These are phyloP conservation scores for Oncorhynchus kisutch DNA, from an alignment of 2,113 vertebrate genomes.

Conservation along the genomic window DNA sequence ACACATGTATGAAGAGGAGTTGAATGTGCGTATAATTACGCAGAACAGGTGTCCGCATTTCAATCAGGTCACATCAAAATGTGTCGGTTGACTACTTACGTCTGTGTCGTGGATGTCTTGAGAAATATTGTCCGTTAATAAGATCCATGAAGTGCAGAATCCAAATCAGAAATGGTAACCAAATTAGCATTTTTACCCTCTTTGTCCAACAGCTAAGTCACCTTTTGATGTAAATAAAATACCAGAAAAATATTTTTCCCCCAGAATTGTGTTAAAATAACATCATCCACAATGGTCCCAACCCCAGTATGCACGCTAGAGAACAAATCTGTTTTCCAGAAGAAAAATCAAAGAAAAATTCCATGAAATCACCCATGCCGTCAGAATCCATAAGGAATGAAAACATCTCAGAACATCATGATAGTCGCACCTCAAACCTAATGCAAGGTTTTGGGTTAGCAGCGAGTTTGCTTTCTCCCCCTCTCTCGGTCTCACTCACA, in stretches of 20 bases:
- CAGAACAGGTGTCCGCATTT: neutral
- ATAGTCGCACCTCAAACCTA: conserved; percentile 31
- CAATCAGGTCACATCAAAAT: neutral
- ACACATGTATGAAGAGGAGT: neutral
- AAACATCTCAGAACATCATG: conserved; percentile 45
- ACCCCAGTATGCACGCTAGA: conserved; percentile 10
- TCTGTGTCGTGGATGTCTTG: conserved; percentile 15
- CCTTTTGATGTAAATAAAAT: conserved; percentile 10
- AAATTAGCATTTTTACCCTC: conserved; percentile 49
- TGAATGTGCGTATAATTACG: neutral
- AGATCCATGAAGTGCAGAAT: conserved; percentile 48
- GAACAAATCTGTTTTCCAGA: neutral
- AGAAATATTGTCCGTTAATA: conserved; percentile 9
- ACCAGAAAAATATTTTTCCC: neutral
- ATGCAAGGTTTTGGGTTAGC: conserved; percentile 40
- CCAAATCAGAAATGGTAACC: conserved; percentile 37
- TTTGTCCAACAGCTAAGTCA: conserved; percentile 17
- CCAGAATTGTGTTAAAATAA: neutral
- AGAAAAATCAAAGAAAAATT: conserved; percentile 19
- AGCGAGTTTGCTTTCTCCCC: conserved; percentile 22
- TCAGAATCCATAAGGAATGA: conserved; percentile 42
- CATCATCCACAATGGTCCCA: conserved; percentile 3
- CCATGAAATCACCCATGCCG: conserved; percentile 43
- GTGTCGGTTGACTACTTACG: conserved; percentile 41
- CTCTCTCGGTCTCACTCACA: neutral